phyloP scores from a whole-genome alignment of 2,113 vertebrate genomes.

The Anoura caudifer region DNA sequence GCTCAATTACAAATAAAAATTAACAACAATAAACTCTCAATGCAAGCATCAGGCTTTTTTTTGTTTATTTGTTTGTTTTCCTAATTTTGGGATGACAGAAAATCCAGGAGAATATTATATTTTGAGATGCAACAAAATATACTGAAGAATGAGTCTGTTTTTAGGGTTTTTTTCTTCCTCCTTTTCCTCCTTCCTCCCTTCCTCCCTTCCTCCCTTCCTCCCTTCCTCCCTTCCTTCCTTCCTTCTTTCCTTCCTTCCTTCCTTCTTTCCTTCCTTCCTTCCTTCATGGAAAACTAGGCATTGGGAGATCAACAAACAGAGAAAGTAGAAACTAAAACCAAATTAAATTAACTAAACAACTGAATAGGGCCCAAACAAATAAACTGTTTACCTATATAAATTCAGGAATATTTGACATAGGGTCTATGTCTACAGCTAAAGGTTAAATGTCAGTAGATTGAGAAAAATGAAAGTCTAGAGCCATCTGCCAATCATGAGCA shows the following conservation, averaged over 20 bases:
- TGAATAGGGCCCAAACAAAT: background rate
- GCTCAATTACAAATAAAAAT: background rate
- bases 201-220: too few relatives aligned
- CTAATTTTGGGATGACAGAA: background rate
- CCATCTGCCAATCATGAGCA: background rate
- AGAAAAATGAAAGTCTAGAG: background rate
- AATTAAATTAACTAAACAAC: constrained; percentile 16
- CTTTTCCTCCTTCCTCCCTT: too few relatives aligned
- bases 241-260: too few relatives aligned
- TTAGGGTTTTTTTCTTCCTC: too few relatives aligned
- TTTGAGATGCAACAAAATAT: background rate
- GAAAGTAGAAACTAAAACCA: background rate
- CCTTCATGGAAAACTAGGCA: background rate
- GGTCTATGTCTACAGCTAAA: background rate
- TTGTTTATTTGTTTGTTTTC: background rate
- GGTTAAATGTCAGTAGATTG: background rate
- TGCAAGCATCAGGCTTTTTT: constrained; percentile 13
- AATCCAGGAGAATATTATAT: background rate
- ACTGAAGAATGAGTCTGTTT: background rate
- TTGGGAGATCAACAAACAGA: background rate
- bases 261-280: too few relatives aligned
- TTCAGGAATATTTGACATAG: background rate
- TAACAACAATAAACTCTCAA: background rate
- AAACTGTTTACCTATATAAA: background rate
- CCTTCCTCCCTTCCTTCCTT: too few relatives aligned